These are phyloP conservation scores for Rhimphoctona megacephalus DNA, from an alignment of 2,888 invertebrate species.

Conservation along the genomic window DNA sequence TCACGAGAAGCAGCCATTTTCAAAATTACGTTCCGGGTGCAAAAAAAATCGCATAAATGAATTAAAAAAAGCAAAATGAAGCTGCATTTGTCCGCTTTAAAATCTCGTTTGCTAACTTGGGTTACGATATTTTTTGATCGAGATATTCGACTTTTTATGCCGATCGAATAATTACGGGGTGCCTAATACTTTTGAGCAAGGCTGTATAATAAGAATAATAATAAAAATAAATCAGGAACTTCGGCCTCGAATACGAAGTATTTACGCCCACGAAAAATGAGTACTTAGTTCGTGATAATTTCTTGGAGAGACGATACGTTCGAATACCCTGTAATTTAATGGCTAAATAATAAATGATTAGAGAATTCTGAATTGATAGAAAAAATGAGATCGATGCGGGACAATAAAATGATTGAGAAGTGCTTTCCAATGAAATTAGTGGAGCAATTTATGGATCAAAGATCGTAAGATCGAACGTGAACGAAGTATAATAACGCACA, in stretches of 20 bases:
- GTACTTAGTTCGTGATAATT: slow-evolving; percentile 1
- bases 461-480: slow-evolving; percentile 24
- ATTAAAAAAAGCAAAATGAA: too few relatives aligned
- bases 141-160: too few relatives aligned
- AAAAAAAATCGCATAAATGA: too few relatives aligned
- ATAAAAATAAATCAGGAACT: slow-evolving; percentile 1
- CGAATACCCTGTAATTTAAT: neutral
- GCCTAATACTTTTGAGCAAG: too few relatives aligned
- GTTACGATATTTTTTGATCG: too few relatives aligned
- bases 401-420: neutral
- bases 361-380: neutral
- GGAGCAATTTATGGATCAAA: slow-evolving; percentile 13
- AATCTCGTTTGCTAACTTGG: too few relatives aligned
- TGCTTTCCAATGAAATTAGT: slow-evolving; percentile 33
- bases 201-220: neutral
- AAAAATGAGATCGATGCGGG: neutral
- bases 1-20: too few relatives aligned
- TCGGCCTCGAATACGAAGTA: neutral
- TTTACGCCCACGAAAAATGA: neutral
- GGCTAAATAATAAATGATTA: neutral
- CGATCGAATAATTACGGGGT: too few relatives aligned
- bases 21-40: too few relatives aligned
- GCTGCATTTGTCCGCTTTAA: too few relatives aligned
- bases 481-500: slow-evolving; percentile 21
- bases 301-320: neutral